These are phyloP conservation scores for Podarcis muralis DNA, from an alignment of 2,113 vertebrate species.

Conservation along the genomic window DNA sequence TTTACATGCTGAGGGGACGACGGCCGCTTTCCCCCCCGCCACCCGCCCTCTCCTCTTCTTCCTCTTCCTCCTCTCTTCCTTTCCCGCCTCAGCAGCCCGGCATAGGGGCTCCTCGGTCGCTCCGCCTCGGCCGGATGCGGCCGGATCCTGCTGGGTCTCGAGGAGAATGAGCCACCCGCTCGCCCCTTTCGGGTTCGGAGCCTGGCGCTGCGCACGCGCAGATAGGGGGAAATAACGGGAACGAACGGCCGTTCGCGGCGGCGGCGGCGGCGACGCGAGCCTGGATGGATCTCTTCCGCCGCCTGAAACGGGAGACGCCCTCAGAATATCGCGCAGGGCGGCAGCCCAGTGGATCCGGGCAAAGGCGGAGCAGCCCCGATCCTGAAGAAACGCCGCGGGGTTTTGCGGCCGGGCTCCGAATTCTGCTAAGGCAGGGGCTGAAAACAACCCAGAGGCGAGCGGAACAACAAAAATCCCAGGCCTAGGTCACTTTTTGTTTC, in stretches of 20 bases:
- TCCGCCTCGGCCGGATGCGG: background rate
- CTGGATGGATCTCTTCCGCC: accelerated
- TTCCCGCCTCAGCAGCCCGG: background rate
- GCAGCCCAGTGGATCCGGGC: no score
- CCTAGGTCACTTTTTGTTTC: background rate
- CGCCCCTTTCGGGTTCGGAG: background rate
- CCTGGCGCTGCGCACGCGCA: no score
- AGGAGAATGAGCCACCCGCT: background rate
- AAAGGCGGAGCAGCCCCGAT: background rate
- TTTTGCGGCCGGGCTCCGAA: background rate
- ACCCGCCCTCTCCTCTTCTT: background rate
- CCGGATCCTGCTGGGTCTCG: conserved; percentile 21
- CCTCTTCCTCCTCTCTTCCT: no score
- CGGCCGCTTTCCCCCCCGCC: background rate
- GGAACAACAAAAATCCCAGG: background rate
- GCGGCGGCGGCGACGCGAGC: background rate
- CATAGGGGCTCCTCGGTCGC: conserved; percentile 2
- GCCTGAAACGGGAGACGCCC: no score
- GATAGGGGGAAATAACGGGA: no score
- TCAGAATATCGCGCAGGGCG: background rate
- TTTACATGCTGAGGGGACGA: conserved; percentile 49
- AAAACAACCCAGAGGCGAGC: background rate
- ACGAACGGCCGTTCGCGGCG: background rate
- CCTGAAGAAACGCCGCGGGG: background rate
- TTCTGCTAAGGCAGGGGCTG: background rate